These are phyloP conservation scores for Vireo griseus DNA, from an alignment of 2,797 vertebrate genomes.

Conservation along the genomic window DNA sequence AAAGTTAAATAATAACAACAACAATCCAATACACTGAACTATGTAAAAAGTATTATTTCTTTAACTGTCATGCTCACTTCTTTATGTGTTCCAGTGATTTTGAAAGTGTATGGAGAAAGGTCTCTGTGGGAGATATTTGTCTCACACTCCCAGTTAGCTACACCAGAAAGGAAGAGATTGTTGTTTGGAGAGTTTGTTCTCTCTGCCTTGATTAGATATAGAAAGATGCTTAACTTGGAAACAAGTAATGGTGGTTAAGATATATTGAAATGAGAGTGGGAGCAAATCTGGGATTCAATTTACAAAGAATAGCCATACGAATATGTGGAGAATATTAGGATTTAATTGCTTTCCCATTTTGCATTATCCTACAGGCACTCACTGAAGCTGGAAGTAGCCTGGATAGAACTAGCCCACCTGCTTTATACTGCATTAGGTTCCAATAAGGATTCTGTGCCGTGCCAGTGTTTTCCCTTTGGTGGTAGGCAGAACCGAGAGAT, in stretches of 20 bases:
- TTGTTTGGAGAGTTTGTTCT: background rate
- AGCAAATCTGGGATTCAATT: background rate
- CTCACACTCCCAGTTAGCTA: background rate
- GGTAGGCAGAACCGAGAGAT: background rate
- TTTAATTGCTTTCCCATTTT: background rate
- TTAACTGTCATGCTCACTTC: background rate
- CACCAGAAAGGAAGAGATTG: background rate
- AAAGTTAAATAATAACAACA: background rate
- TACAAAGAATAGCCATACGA: background rate
- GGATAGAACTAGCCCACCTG: background rate
- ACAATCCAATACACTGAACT: background rate
- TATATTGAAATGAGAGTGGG: background rate
- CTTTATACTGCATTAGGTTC: background rate
- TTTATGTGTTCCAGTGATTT: background rate
- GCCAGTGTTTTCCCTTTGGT: background rate
- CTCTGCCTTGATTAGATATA: background rate
- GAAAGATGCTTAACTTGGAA: background rate
- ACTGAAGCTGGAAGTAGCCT: background rate
- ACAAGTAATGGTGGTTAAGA: background rate
- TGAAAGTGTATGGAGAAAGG: background rate
- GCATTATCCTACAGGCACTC: background rate
- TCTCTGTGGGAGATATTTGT: background rate
- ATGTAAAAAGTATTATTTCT: background rate
- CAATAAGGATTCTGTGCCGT: background rate
- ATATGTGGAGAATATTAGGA: background rate